Evolutionary conservation across 2,797 vertebrate genomes (phyloP), one percentile per base, ranked within the genome.

Genomic region (Sebastes flavidus): DNA sequence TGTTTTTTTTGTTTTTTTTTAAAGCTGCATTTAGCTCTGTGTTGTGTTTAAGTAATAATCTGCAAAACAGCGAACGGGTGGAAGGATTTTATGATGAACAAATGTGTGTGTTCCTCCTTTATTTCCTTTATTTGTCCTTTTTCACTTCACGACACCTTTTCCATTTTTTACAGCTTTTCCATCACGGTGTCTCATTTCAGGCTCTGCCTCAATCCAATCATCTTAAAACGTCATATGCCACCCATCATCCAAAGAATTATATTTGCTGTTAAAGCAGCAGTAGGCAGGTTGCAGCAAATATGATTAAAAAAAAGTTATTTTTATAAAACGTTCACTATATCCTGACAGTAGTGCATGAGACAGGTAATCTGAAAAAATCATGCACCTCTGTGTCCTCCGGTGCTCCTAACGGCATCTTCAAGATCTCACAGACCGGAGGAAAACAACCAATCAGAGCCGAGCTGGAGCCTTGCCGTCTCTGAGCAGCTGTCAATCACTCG

Each of bases 1-100:
- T 67, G 32, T 52, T 20, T 52, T 49, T 46, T 67, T 25, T 3
- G 7, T 5, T 4, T 78, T 32, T 68, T 52, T 77, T 56, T 27
- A 65, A 25, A 65, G 59, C n/a, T 75, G 71, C 54, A 58, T 84
- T 77, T 60, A 34, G 27, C 63, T 76, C 18, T 13, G 42, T 67
- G 65, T 62, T 81, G 11, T 77, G 34, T 80, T 71, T 84, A 70
- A 84, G 55, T 75, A 77, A 83, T 66, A 82, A 75, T 69, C 59
- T 61, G 11, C 12, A 71, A 11, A 74, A 80, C 46, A 22, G 14
- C 8, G 38, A 54, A 71, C 11, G 67, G 46, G 27, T 59, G 65
- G 49, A 56, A 34, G 22, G 56, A 54, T 32, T 65, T 30, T 30
- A 59, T 32, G 14, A 49, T 4, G 4, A 61, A 46, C 4, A 32